Conservation (phyloP, 2,888 invertebrate species). For the Eristalinus sepulchralis region DNA sequence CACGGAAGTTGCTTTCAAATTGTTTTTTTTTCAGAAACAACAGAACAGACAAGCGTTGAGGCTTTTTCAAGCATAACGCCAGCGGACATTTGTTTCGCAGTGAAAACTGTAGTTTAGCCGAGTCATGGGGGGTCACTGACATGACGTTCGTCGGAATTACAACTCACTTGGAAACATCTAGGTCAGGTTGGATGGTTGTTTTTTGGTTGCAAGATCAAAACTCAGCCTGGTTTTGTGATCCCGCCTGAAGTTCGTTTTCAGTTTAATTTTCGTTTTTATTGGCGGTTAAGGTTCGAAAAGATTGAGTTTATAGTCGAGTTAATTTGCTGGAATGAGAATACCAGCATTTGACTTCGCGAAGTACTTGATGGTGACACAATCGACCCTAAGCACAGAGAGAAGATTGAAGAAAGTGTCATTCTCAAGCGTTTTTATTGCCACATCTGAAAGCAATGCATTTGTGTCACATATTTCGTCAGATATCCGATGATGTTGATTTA, state of each 20-base stretch:
- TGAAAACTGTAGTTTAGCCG: slow-evolving; percentile 1
- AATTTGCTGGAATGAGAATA: neutral
- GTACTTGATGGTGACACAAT: neutral
- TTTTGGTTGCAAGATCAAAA: neutral
- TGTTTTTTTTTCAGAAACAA: slow-evolving; percentile 1
- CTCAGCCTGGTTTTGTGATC: neutral
- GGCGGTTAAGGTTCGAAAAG: neutral
- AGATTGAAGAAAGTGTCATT: too few species aligned
- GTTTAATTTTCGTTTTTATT: neutral
- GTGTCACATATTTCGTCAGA: too few species aligned
- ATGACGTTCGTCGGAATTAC: slow-evolving; percentile 1
- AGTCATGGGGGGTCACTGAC: slow-evolving; percentile 34
- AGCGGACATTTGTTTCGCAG: slow-evolving; percentile 31
- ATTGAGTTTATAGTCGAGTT: neutral
- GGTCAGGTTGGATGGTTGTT: slow-evolving; percentile 19
- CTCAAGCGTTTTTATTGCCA: too few species aligned
- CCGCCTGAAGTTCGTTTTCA: neutral
- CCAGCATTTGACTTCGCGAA: neutral
- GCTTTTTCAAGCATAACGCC: slow-evolving; percentile 41
- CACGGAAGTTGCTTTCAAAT: slow-evolving; percentile 45
- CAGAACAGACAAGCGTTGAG: slow-evolving; percentile 2
- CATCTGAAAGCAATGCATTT: too few species aligned
- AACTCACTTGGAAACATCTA: slow-evolving; percentile 7
- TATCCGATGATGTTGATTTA: too few species aligned
- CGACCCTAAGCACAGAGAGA: neutral